Evolutionary conservation across 2,113 vertebrate species (phyloP).

Genomic region (Herpailurus yagouaroundi): DNA sequence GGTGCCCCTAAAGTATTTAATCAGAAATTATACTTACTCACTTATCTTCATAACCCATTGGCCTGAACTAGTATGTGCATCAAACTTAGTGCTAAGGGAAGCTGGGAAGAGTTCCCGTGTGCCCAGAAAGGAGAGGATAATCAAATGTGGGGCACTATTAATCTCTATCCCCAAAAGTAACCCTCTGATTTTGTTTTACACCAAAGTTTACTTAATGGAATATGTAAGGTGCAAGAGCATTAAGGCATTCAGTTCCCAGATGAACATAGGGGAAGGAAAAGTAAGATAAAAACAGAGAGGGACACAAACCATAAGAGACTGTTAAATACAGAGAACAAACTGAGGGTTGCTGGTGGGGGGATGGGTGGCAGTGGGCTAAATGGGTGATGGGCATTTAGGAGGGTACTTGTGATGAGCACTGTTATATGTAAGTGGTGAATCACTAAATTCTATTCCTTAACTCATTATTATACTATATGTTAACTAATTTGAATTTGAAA

Average conservation of each 20-base stretch:
- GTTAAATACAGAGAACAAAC: no score
- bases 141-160: not conserved
- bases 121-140: not conserved
- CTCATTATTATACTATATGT: no score
- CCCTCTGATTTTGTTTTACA: not conserved
- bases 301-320: no score
- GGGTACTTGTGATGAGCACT: no score
- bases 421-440: no score
- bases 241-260: not conserved
- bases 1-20: not conserved
- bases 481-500: no score
- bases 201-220: not conserved
- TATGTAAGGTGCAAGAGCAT: not conserved
- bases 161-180: not conserved
- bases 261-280: no score
- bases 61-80: not conserved
- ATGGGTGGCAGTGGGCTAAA: no score
- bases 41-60: not conserved
- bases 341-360: no score
- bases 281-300: no score
- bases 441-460: no score
- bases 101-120: not conserved
- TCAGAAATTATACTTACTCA: not conserved
- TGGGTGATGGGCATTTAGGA: no score
- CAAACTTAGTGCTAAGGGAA: not conserved